phyloP scores from a whole-genome alignment of 2,797 vertebrate genomes.

The Caiman crocodilus region DNA sequence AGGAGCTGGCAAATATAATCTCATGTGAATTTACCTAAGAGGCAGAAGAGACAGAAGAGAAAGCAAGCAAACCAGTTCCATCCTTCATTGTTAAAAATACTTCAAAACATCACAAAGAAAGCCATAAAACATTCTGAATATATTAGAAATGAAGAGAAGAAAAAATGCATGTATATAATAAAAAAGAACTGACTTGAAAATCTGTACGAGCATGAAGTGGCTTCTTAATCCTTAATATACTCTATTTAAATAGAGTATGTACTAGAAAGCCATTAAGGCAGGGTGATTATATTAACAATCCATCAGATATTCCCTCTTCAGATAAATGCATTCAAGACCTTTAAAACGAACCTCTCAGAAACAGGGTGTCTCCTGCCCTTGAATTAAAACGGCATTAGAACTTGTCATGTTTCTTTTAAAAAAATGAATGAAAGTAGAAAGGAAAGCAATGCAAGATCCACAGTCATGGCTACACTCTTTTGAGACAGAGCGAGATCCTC shows the following conservation, averaged over 20 bases:
- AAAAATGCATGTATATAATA: background rate
- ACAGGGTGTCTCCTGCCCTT: background rate
- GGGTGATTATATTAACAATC: background rate
- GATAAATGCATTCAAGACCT: background rate
- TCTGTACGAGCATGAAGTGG: background rate
- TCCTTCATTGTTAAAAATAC: background rate
- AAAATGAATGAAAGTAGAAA: background rate
- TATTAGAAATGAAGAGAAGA: background rate
- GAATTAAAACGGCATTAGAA: background rate
- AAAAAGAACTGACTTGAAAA: background rate
- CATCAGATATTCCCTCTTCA: background rate
- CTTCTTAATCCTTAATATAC: background rate
- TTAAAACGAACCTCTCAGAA: background rate
- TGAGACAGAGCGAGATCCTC: background rate
- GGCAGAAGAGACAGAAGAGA: conserved; percentile 24
- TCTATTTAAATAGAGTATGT: background rate
- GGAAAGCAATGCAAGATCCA: background rate
- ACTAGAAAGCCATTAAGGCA: background rate
- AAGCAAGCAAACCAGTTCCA: background rate
- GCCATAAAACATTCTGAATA: background rate
- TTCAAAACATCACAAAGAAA: background rate
- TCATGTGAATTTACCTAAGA: conserved; percentile 17
- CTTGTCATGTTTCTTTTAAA: background rate
- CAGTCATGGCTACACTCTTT: background rate
- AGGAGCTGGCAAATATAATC: background rate